These are phyloP conservation scores for Idris sp. DNA, from an alignment of 1,140 invertebrate genomes.

Conservation along the genomic window DNA sequence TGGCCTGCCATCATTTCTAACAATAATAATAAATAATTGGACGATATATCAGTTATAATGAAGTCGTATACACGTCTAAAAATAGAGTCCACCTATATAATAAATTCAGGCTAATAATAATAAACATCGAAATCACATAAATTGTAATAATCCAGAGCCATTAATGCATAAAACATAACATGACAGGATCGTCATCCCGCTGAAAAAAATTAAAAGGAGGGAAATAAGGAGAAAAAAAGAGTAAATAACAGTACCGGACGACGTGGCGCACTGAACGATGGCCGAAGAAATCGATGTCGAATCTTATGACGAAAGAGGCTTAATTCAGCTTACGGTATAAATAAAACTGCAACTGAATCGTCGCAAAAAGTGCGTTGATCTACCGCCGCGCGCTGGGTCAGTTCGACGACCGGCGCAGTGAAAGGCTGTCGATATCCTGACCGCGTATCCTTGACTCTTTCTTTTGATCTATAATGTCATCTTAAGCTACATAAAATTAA, in stretches of 20 bases:
- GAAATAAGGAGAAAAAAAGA: slow-evolving; percentile 30
- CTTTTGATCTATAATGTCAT: slow-evolving; percentile 59
- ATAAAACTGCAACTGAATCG: slow-evolving; percentile 37
- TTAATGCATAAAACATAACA: slow-evolving; percentile 48
- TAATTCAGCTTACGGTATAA: slow-evolving; percentile 46
- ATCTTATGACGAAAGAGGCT: slow-evolving; percentile 37
- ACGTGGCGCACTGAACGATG: slow-evolving; percentile 42
- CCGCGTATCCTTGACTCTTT: slow-evolving; percentile 62
- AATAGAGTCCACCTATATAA: background rate
- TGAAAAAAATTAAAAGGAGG: too few species aligned
- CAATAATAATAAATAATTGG: background rate
- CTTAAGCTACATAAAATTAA: too few species aligned
- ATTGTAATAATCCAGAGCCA: slow-evolving; percentile 14
- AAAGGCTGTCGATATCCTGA: slow-evolving; percentile 59
- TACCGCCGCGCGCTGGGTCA: slow-evolving; percentile 46
- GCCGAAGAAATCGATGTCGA: slow-evolving; percentile 41
- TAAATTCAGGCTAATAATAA: background rate
- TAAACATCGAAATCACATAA: slow-evolving; percentile 11
- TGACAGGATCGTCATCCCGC: slow-evolving; percentile 8
- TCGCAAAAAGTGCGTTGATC: slow-evolving; percentile 46
- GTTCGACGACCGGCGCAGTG: slow-evolving; percentile 62
- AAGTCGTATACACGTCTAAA: background rate
- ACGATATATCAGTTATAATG: background rate
- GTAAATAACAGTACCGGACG: slow-evolving; percentile 38
- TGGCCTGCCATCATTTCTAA: too few species aligned